Percentiles rank a stretch among this genome's conserved stretches.
phyloP scores from a whole-genome alignment of 2,113 vertebrate genomes.

The Motacilla alba region DNA sequence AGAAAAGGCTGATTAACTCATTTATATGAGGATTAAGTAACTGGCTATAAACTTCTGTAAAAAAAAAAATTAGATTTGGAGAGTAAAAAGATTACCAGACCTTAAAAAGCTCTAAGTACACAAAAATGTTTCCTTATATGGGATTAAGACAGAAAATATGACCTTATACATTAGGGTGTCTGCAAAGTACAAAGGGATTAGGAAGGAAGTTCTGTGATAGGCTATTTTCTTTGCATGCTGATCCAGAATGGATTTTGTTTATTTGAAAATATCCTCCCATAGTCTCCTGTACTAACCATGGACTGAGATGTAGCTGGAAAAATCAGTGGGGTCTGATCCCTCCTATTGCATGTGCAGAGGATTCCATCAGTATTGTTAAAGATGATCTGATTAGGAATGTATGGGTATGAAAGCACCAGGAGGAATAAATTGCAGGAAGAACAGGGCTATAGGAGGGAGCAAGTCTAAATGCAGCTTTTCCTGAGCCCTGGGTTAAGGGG shows the following conservation, averaged over 20 bases:
- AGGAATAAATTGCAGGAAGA: not conserved
- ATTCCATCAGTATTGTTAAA: not conserved
- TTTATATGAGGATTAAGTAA: not conserved
- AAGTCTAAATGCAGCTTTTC: not conserved
- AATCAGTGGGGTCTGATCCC: not conserved
- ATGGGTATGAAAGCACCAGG: not conserved
- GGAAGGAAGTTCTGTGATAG: not conserved
- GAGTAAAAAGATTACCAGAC: not conserved
- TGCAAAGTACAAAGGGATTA: not conserved
- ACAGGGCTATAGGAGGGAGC: not conserved
- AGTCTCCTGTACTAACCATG: not conserved
- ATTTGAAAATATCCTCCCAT: not conserved
- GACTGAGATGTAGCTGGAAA: not conserved
- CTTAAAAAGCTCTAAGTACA: not conserved
- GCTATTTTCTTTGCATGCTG: not conserved
- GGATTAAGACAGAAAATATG: slow-evolving; percentile 12
- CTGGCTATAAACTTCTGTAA: not conserved
- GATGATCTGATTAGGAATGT: not conserved
- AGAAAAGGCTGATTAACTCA: not conserved
- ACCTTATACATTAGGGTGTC: not conserved
- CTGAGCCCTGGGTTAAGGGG: not conserved
- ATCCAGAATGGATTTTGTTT: not conserved
- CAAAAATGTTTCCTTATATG: not conserved
- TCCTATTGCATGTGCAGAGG: not conserved
- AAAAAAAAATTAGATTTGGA: not conserved